Evolutionary conservation across 2,797 vertebrate genomes (phyloP).

Genomic region (Fratercula arctica): DNA sequence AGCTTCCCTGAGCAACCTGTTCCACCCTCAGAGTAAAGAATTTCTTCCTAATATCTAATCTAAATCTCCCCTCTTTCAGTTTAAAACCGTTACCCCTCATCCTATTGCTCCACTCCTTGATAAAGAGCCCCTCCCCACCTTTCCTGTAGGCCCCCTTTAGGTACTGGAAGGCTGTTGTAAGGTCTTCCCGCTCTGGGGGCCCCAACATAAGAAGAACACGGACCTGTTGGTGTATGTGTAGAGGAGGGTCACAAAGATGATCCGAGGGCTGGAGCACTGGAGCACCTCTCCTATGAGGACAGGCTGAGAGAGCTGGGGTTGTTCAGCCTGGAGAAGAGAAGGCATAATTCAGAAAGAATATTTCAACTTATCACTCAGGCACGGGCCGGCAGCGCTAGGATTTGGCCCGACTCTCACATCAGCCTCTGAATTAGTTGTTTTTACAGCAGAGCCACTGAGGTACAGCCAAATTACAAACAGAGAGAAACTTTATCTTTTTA

Average conservation of each 20-base stretch:
- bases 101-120: not conserved
- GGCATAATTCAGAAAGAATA: not conserved
- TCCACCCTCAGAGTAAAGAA: not conserved
- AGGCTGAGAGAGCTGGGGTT: not conserved
- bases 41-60: not conserved
- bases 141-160: not conserved
- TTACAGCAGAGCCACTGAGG: not conserved
- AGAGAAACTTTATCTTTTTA: not conserved
- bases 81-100: not conserved
- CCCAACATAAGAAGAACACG: not conserved
- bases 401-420: not conserved
- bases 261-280: not conserved
- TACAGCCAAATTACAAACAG: not conserved
- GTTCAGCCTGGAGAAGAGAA: not conserved
- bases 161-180: not conserved
- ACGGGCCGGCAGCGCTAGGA: rapidly evolving
- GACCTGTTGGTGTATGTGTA: not conserved
- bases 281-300: not conserved
- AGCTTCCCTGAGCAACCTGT: not conserved
- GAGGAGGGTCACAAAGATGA: not conserved
- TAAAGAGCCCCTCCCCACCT: not conserved
- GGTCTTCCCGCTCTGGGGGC: not conserved
- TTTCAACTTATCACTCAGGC: not conserved
- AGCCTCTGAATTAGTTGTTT: not conserved
- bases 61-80: not conserved